Evolutionary conservation across 2,888 invertebrate species (phyloP).

Genomic region (Callosobruchus maculatus): DNA sequence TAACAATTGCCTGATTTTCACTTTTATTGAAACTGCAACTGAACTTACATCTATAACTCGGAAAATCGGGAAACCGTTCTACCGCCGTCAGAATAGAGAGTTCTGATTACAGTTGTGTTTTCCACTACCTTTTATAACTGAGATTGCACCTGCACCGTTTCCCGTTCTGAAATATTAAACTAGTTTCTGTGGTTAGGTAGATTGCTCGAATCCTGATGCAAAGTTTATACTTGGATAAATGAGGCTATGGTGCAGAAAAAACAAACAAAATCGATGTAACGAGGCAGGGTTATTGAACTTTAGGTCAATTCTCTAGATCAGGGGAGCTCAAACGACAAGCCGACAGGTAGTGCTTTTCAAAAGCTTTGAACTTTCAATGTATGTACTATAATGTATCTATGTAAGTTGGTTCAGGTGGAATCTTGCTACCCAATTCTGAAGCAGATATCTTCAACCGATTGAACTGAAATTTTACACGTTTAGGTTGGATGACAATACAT

Average conservation of each 20-base stretch:
- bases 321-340: too few relatives aligned
- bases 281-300: not conserved
- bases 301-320: not conserved
- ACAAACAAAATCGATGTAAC: not conserved
- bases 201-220: not conserved
- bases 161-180: not conserved
- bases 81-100: not conserved
- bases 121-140: not conserved
- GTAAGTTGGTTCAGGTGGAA: too few relatives aligned
- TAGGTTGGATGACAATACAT: too few relatives aligned
- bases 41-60: constrained; percentile 4
- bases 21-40: constrained; percentile 43
- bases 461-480: too few relatives aligned
- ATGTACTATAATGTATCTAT: too few relatives aligned
- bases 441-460: too few relatives aligned
- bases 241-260: not conserved
- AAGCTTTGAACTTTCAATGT: too few relatives aligned
- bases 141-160: not conserved
- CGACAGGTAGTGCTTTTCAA: too few relatives aligned
- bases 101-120: not conserved
- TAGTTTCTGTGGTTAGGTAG: not conserved
- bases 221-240: not conserved
- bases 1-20: constrained; percentile 46
- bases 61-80: too few relatives aligned
- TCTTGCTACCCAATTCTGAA: too few relatives aligned